Conservation (phyloP, 2,888 invertebrate genomes). For the Linnaemya tessellans region DNA sequence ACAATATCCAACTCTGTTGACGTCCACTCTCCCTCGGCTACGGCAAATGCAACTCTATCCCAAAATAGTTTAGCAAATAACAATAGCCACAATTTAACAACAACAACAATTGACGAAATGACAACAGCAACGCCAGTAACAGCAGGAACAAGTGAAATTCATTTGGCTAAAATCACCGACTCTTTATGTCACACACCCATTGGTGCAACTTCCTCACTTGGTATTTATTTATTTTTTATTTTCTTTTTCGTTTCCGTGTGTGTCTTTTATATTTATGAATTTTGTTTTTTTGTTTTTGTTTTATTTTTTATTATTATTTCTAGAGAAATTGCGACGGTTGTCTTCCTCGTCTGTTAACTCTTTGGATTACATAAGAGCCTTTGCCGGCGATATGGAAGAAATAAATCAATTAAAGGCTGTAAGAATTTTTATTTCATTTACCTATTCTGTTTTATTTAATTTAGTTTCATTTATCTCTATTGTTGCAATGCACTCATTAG, state of each 20-base stretch:
- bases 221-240: conserved; percentile 77
- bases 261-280: background rate
- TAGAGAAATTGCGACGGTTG: conserved; percentile 83
- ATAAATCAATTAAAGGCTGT: conserved; percentile 83
- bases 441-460: too few relatives aligned
- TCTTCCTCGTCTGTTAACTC: conserved; percentile 78
- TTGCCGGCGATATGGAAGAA: conserved; percentile 81
- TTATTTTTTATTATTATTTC: conserved; percentile 62
- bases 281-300: conserved; percentile 57
- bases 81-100: conserved; percentile 61
- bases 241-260: conserved; percentile 49
- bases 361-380: conserved; percentile 73
- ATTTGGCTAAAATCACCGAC: conserved; percentile 76
- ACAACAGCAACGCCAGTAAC: conserved; percentile 73
- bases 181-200: conserved; percentile 80
- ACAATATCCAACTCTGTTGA: conserved; percentile 80
- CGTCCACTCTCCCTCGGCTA: conserved; percentile 72
- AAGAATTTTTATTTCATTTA: conserved; percentile 79
- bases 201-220: conserved; percentile 79
- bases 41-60: conserved; percentile 34
- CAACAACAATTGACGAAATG: conserved; percentile 54
- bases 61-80: conserved; percentile 67
- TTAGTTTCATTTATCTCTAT: too few relatives aligned
- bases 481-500: too few relatives aligned
- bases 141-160: conserved; percentile 69